phyloP scores from a whole-genome alignment of 2,797 vertebrate genomes.

The Pristis pectinata region DNA sequence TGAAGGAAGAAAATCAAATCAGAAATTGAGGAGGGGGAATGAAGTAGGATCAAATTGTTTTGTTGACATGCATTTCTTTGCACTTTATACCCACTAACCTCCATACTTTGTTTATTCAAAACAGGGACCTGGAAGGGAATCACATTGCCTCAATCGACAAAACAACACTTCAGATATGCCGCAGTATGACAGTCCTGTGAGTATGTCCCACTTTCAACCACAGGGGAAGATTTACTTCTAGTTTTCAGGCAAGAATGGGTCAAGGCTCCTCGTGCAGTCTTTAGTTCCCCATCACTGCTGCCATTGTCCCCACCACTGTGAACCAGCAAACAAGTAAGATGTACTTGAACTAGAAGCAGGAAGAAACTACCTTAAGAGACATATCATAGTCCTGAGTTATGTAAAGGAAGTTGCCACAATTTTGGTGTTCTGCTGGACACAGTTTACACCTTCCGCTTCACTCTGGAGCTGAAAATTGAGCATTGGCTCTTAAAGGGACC shows the following conservation, averaged over 20 bases:
- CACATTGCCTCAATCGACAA: not conserved
- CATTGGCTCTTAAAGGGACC: not conserved
- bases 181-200: not conserved
- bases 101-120: not conserved
- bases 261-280: no score
- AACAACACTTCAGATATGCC: not conserved
- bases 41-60: not conserved
- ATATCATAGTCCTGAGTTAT: not conserved
- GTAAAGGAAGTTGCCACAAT: not conserved
- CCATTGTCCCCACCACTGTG: not conserved
- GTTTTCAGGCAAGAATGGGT: not conserved
- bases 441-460: not conserved
- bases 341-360: not conserved
- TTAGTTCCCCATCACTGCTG: not conserved
- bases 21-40: not conserved
- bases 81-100: not conserved
- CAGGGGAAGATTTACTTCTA: not conserved
- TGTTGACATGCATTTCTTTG: not conserved
- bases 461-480: not conserved
- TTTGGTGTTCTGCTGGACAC: not conserved
- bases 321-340: not conserved
- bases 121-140: conserved; percentile 22
- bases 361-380: not conserved
- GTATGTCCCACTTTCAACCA: not conserved
- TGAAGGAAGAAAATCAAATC: not conserved